Evolutionary conservation across 2,888 invertebrate species (phyloP), one percentile per base, ranked within the genome.

Genomic region (Fragum sueziense): DNA sequence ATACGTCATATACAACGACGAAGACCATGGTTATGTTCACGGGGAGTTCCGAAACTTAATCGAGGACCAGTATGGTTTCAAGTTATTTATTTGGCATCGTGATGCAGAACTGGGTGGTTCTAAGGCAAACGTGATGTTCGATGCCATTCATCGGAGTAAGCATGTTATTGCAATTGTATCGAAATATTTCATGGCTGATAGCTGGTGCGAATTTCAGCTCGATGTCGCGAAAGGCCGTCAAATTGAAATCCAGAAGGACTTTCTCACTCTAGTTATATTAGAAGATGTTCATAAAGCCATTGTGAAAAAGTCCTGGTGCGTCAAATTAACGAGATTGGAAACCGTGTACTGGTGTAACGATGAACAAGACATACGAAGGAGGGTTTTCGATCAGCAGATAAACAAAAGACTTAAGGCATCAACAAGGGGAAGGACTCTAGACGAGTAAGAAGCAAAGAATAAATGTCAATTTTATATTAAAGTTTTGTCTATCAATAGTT

Each of bases 141-240:
- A 77, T 3, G 79, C 65, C 25, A 82, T 86, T 20, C 70, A 82
- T 65, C 51, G 41, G 0, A 84, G 84, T 47, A 73, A 77, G 9
- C 69, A 76, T 25, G 65, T 83, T 34, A 59, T 84, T 17, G 71
- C 81, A 20, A 37, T 86, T n/a, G 54, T 86, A 29, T 84, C 86
- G 0, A 71, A 76, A 14, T 47, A 69, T 41, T 84, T 83, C 65
- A 67, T 81, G 27, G 74, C 75, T 27, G 69, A 80, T 34, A 62
- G 76, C 14, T 85, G 84, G 84, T 84, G 84, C 70, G 61, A 80
- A 14, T 85, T 85, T 67, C 79, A 85, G 47, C 31, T 85, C 7
- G 69, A 70, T 17, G 69, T 86, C 20, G 71, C 82, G 2, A n/a
- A 74, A 37, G 68, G 79, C 31, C 73, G 67, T 25, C 65, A 73